These are phyloP conservation scores for Andinoacara biseriatus DNA, from an alignment of 2,113 vertebrate genomes.

Conservation along the genomic window DNA sequence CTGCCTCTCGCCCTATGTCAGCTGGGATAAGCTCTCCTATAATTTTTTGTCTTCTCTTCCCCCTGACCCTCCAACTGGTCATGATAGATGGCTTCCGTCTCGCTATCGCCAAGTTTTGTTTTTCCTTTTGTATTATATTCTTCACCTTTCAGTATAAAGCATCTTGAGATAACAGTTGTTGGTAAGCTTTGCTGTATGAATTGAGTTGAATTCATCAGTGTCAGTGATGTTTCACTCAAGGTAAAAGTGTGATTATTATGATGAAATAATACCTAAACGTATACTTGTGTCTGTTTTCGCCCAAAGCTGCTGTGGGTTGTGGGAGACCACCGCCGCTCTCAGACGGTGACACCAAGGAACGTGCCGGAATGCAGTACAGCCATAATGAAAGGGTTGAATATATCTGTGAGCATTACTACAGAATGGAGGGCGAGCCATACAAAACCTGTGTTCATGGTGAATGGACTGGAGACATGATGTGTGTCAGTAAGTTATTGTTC, in stretches of 20 bases:
- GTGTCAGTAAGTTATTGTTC: conserved; percentile 54
- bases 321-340: not conserved
- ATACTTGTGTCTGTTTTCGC: not conserved
- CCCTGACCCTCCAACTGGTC: not conserved
- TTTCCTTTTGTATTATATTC: no score
- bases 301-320: not conserved
- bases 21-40: no score
- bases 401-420: not conserved
- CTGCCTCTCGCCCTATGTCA: no score
- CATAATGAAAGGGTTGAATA: conserved; percentile 26
- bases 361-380: fast-evolving
- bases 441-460: conserved; percentile 44
- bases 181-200: no score
- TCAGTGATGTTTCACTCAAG: not conserved
- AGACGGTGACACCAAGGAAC: not conserved
- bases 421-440: not conserved
- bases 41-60: not conserved
- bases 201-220: not conserved
- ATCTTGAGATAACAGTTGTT: no score
- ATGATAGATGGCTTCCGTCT: not conserved
- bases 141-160: no score
- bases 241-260: not conserved
- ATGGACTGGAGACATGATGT: conserved; percentile 55
- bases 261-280: not conserved
- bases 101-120: no score